These are phyloP conservation scores for Antennarius striatus DNA, from an alignment of 2,113 vertebrate species.

Conservation along the genomic window DNA sequence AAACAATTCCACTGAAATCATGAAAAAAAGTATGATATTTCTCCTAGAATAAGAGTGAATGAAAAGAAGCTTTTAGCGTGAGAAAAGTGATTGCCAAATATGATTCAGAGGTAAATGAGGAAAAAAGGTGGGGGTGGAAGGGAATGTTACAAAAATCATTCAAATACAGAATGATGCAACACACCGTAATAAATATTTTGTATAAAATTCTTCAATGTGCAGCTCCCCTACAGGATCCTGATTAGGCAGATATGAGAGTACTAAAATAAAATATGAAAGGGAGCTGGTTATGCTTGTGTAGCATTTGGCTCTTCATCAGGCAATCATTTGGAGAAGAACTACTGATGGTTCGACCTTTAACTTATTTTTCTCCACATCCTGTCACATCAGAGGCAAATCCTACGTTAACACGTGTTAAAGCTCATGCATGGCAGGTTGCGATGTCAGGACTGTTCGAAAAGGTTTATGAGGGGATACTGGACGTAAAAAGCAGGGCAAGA, in stretches of 20 bases:
- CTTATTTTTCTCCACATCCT: no score
- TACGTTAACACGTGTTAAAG: no score
- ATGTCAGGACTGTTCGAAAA: no score
- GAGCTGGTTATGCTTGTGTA: not conserved
- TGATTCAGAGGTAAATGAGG: not conserved
- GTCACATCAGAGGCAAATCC: no score
- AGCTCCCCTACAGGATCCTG: conserved; percentile 17
- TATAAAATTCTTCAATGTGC: conserved; percentile 17
- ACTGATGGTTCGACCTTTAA: not conserved
- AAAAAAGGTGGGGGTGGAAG: not conserved
- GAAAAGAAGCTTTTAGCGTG: conserved; percentile 6
- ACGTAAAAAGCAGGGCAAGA: no score
- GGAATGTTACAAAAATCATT: not conserved
- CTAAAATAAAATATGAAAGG: conserved; percentile 2
- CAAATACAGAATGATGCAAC: conserved; percentile 30
- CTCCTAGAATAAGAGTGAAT: not conserved
- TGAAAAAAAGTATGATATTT: conserved; percentile 46
- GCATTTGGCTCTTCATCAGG: conserved; percentile 7
- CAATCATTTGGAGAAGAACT: conserved; percentile 8
- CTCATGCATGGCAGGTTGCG: no score
- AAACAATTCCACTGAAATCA: conserved; percentile 45
- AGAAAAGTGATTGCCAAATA: conserved; percentile 22
- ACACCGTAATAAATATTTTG: conserved; percentile 20
- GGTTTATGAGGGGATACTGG: no score
- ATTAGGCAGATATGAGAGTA: conserved; percentile 39